phyloP scores from a whole-genome alignment of 2,797 vertebrate species.

The Lacerta agilis region DNA sequence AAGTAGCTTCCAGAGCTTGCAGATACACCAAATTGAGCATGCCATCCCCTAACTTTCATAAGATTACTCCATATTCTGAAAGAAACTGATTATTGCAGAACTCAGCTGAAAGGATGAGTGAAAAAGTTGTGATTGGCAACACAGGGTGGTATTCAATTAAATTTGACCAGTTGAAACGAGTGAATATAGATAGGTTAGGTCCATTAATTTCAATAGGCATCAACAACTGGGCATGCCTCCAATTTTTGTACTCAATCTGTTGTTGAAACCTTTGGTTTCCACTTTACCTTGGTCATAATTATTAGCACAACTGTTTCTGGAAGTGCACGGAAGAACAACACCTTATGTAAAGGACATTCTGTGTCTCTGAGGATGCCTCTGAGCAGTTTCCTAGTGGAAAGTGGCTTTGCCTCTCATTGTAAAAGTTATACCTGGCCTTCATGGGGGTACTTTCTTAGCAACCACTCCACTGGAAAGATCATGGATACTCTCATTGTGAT shows the following conservation, averaged over 20 bases:
- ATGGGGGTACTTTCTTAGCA: neutral
- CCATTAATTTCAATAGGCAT: neutral
- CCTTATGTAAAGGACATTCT: neutral
- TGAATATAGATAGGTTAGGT: too few relatives aligned
- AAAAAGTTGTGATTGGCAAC: neutral
- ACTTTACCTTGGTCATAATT: neutral
- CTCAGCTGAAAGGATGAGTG: constrained; percentile 15
- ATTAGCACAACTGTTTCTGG: neutral
- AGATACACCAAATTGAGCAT: neutral
- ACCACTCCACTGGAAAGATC: neutral
- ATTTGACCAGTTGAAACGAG: too few relatives aligned
- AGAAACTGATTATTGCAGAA: neutral
- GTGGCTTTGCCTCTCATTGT: neutral
- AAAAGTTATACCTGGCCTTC: neutral
- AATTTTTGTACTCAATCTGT: neutral
- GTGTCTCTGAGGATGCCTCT: neutral
- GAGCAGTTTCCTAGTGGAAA: neutral
- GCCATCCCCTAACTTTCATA: neutral
- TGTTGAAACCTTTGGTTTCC: neutral
- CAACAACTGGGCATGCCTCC: neutral
- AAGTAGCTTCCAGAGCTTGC: neutral
- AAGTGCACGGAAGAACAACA: neutral
- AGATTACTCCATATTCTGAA: constrained; percentile 19
- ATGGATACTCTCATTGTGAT: constrained; percentile 6
- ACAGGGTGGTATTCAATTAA: too few relatives aligned